Evolutionary conservation across 2,888 invertebrate species (phyloP).

Genomic region (Mythimna vitellina): DNA sequence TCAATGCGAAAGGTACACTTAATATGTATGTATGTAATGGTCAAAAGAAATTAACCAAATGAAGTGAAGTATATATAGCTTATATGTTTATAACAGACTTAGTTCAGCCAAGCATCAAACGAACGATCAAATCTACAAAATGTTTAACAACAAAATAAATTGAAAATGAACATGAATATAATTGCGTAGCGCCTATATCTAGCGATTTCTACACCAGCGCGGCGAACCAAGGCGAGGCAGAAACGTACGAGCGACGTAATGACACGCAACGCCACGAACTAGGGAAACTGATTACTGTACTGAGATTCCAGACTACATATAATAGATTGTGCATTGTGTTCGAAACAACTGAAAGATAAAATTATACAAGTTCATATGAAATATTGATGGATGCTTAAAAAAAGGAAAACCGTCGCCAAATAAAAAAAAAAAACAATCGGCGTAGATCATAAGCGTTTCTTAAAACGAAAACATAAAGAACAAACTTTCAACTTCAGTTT

Average conservation of each 20-base stretch:
- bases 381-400: neutral
- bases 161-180: conserved; percentile 64
- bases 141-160: conserved; percentile 55
- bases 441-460: neutral
- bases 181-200: conserved; percentile 61
- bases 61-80: neutral
- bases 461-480: neutral
- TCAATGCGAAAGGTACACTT: too few species aligned
- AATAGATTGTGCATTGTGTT: neutral
- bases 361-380: neutral
- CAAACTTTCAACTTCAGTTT: neutral
- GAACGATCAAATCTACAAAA: conserved; percentile 43
- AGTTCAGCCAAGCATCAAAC: conserved; percentile 20
- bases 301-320: conserved; percentile 16
- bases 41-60: neutral
- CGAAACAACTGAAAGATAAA: neutral
- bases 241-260: conserved; percentile 55
- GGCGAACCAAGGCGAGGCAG: conserved; percentile 58
- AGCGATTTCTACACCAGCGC: conserved; percentile 68
- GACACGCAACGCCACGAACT: conserved; percentile 57
- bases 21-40: too few species aligned
- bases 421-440: neutral
- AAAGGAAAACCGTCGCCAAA: neutral
- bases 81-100: neutral
- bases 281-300: conserved; percentile 40